Base-by-base conservation (phyloP, 2,113 vertebrate species). In the Gadus macrocephalus region DNA sequence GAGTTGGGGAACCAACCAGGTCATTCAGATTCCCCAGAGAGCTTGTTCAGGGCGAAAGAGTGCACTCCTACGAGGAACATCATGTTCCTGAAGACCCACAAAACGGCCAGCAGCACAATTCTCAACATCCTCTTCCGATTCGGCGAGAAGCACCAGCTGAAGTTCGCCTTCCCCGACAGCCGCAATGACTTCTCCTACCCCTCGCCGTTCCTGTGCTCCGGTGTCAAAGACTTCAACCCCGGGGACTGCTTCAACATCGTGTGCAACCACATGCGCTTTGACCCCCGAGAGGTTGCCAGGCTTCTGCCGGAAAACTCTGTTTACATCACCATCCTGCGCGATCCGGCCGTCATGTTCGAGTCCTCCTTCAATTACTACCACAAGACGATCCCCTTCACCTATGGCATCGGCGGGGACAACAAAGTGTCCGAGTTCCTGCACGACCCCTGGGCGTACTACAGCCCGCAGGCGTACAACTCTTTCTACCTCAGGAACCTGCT, bases 11-110 rank as follows among this genome's bases (percentile, higher is more conserved):
- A 14, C 56, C 69, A 27, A 55, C 55, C 2, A 2, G 16, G 7
- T 2, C 42, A 9, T 11, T 49, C 42, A 9, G 7, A 9, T 2
- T 12, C 8, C 42, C 9, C 42, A 49, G 42, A 14, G 42, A 9
- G 42, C 12, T 49, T 14, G 9, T 35, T 35, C 6, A 11, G 7
- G 17, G 67, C 69, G 0, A 38, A 8, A 5, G 27, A 49, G 56
- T 98, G 96, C 75, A 85, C 55, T 22, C 95, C 95, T 3, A 92
- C 79, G 75, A 68, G 85, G 0, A 86, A 98, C 75, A 70, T 98
- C 76, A 95, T 98, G 95, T 99, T 98, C 92, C 89, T 98, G 93
- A 99, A 99, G 91, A 98, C 97, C 0, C 97, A 98, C 87, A 98
- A 98, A 91, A 96, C 96, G 0, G 97, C 93, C 35, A 96, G 97